Percentiles rank a stretch among this genome's conserved stretches.
These are phyloP conservation scores for Caracal caracal DNA, from an alignment of 2,113 vertebrate species.

Conservation along the genomic window DNA sequence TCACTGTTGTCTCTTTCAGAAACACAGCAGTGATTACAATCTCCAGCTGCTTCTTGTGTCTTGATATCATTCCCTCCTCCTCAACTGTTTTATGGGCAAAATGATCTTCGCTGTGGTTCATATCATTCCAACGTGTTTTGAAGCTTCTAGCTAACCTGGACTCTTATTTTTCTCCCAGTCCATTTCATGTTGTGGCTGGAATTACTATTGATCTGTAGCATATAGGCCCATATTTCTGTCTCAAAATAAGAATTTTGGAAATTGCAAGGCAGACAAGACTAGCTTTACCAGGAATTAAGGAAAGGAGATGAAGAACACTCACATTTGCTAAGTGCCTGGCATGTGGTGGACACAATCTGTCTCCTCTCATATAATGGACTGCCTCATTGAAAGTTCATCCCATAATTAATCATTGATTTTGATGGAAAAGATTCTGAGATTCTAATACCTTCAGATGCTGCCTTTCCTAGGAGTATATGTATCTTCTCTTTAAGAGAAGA, in stretches of 20 bases:
- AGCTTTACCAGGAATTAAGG: background rate
- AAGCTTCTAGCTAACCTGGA: background rate
- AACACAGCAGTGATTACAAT: background rate
- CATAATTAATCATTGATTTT: background rate
- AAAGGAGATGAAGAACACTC: background rate
- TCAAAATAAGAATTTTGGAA: background rate
- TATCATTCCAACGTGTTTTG: background rate
- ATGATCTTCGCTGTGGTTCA: rapidly evolving
- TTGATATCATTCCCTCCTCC: background rate
- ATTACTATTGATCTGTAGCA: no score
- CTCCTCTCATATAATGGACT: background rate
- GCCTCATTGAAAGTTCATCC: background rate
- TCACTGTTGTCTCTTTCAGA: background rate
- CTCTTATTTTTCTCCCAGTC: background rate
- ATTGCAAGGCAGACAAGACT: background rate
- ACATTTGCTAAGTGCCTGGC: background rate
- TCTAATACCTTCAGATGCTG: background rate
- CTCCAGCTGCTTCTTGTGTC: background rate
- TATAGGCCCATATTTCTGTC: background rate
- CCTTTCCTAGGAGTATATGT: background rate
- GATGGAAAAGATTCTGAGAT: background rate
- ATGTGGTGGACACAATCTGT: rapidly evolving
- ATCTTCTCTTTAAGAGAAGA: background rate
- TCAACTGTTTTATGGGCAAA: background rate
- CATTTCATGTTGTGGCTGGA: no score